Base-by-base conservation (phyloP, 2,888 invertebrate species). In the Lamellibrachia columna region DNA sequence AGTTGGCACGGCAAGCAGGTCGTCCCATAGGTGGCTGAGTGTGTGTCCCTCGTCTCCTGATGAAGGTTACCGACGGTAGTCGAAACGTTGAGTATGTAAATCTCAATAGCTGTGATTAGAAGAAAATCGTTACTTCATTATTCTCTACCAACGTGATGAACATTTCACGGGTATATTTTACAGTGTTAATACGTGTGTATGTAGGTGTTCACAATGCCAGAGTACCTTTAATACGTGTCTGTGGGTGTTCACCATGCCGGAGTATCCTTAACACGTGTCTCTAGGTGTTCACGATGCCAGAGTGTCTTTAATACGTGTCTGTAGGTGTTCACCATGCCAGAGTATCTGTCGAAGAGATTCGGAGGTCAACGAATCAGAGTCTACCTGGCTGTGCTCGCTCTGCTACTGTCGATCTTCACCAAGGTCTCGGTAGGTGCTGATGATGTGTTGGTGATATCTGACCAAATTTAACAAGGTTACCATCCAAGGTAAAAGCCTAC, bases 181-280 rank as follows among this genome's bases (percentile, higher is more conserved):
- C 40, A 40, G 40, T 0, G 40, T 40, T 40, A 40, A 40, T 40
- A 40, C 40, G n/a, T 75, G 22, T 22, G 4, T 22, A 0, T 22
- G 22, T 15, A 22, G 22, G 15, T 3, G 75, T 11, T 75, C 22
- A 75, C 75, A n/a, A 6, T 22, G 3, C n/a, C 3, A 55, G n/a
- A 22, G 6, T 2, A n/a, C 7, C 22, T 2, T 15, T 75, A 22
- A 22, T 22, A 40, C 0, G 40, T 40, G 15, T 91, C 53, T 93
- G 94, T 93, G 97, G 96, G 97, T 97, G 9, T 97, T 96, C 95
- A 97, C 97, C 0, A 97, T 97, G 97, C 97, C 97, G 0, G 97
- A 97, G 95, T 97, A 97, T 94, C 94, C 0, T 40, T 40, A 40
- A 40, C 40, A 75, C n/a, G 22, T 22, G 15, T 22, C 2, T 22